Base-by-base conservation (phyloP, 1,140 invertebrate genomes). In the Artemia franciscana region DNA sequence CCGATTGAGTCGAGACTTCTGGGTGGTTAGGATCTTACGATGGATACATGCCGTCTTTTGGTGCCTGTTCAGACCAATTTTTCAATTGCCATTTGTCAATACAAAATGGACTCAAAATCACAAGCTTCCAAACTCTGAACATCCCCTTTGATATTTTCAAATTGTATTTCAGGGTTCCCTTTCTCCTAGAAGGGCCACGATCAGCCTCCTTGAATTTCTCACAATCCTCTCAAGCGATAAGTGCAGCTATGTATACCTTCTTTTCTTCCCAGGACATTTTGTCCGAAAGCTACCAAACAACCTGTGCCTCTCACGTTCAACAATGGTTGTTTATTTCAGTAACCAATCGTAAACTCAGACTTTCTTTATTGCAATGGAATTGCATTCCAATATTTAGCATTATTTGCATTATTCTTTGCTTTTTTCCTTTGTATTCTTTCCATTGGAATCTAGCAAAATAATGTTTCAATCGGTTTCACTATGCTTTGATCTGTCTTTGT, bases 31-130 rank as follows among this genome's bases (percentile, higher is more conserved):
- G n/a, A n/a, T n/a, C n/a, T n/a, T 60, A 15, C 5, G 39, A 51
- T 18, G 39, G 18, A 60, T 60, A 25, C 24, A 60, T 60, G 59
- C 59, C 59, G 59, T 26, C 39, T 18, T 51, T 51, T 18, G 39
- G 62, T n/a, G n/a, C n/a, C n/a, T n/a, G n/a, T 57, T n/a, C n/a
- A n/a, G 39, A 51, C 39, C 39, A 51, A 18, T 51, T 51, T 18
- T 3, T 62, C 9, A 66, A 61, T 66, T 65, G 66, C 58, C 64
- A 61, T 60, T 67, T 66, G 26, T 59, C 66, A 39, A 70, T 68
- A 51, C 65, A 66, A 57, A 70, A 63, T 4, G 69, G 71, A 26
- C 65, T 63, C n/a, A 69, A 59, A 66, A 71, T 70, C 69, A 70
- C 70, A 2, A 61, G 65, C 65, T 70, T 70, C 61, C 70, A 71